phyloP scores from a whole-genome alignment of 2,888 invertebrate species.

The Xylocampa areola region DNA sequence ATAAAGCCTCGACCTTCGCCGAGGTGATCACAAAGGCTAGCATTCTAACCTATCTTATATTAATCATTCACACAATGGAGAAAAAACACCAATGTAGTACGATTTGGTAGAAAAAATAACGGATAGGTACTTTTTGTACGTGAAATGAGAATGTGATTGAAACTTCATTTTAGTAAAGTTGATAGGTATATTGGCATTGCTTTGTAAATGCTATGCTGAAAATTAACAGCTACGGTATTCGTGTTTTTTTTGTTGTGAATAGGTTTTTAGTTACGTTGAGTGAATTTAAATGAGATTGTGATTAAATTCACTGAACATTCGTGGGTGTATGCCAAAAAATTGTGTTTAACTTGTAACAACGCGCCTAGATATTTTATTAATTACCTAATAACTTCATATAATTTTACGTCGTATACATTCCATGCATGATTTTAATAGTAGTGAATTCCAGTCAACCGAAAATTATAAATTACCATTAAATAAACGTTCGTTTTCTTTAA shows the following conservation, averaged over 20 bases:
- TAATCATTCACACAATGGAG: conserved; percentile 43
- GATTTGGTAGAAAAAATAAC: conserved; percentile 28
- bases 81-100: conserved; percentile 24
- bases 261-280: background rate
- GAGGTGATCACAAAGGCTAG: conserved; percentile 73
- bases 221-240: conserved; percentile 6
- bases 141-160: conserved; percentile 13
- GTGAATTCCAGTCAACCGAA: background rate
- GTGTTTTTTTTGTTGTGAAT: conserved; percentile 6
- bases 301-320: too few relatives aligned
- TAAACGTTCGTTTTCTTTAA: background rate
- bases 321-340: conserved; percentile 33
- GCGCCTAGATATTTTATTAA: conserved; percentile 36
- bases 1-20: conserved; percentile 68
- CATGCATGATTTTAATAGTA: background rate
- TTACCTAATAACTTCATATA: conserved; percentile 18
- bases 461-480: background rate
- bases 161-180: conserved; percentile 1
- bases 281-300: conserved; percentile 25
- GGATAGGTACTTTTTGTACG: conserved; percentile 20
- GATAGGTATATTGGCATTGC: conserved; percentile 28
- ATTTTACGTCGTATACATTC: background rate
- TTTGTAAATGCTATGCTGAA: conserved; percentile 6
- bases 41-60: conserved; percentile 52
- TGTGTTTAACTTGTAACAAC: conserved; percentile 22